Conservation (phyloP, 2,797 vertebrate species). For the Eleutherodactylus coqui region DNA sequence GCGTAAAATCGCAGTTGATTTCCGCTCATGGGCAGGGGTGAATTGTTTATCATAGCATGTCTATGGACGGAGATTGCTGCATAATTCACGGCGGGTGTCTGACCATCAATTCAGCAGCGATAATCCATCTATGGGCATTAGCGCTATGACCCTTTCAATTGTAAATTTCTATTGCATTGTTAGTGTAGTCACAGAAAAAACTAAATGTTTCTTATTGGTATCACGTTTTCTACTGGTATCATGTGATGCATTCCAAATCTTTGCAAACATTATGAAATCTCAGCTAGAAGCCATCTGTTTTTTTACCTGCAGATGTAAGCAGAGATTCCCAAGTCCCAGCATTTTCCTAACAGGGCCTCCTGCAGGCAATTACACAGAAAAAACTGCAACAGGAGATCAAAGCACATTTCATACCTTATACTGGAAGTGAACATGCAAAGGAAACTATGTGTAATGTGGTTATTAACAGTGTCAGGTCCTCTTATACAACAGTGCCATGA, state of each 20-base stretch:
- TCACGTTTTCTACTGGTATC: slow-evolving; percentile 41
- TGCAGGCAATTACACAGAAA: slow-evolving; percentile 55
- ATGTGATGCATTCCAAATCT: slow-evolving; percentile 40
- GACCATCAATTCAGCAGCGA: too few species aligned
- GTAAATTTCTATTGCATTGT: not conserved
- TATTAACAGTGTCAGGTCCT: slow-evolving; percentile 33
- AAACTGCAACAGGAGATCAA: slow-evolving; percentile 57
- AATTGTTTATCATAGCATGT: too few species aligned
- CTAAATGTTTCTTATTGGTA: slow-evolving; percentile 11
- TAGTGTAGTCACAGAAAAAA: not conserved
- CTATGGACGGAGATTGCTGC: too few species aligned
- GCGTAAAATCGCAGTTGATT: too few species aligned
- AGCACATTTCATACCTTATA: slow-evolving; percentile 51
- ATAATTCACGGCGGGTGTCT: too few species aligned
- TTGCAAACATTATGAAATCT: slow-evolving; percentile 50
- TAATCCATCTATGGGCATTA: too few species aligned
- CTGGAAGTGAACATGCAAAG: slow-evolving; percentile 45
- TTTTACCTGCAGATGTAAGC: slow-evolving; percentile 55
- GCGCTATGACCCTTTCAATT: not conserved
- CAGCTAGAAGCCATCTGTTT: slow-evolving; percentile 59
- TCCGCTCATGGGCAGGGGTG: too few species aligned
- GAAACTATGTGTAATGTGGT: slow-evolving; percentile 56
- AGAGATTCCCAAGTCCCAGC: slow-evolving; percentile 38
- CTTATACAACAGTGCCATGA: slow-evolving; percentile 28
- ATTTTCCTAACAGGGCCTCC: slow-evolving; percentile 55